Conservation (phyloP, 1,140 invertebrate genomes). For the Araneus ventricosus region DNA sequence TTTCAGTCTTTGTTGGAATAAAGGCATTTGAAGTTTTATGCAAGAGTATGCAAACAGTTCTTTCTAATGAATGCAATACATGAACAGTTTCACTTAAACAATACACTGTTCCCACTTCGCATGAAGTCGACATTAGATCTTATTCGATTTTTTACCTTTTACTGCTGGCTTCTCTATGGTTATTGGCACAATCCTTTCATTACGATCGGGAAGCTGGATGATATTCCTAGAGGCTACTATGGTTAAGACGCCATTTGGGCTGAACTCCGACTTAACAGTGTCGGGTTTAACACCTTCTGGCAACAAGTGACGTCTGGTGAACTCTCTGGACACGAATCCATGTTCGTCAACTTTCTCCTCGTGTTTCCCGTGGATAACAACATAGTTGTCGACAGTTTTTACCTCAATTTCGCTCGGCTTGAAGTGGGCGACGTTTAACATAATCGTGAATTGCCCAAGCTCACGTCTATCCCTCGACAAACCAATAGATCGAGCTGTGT, state of each 20-base stretch:
- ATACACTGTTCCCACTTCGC: too few species aligned
- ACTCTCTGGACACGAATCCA: not conserved
- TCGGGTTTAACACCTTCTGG: not conserved
- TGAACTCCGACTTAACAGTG: not conserved
- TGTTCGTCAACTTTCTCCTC: not conserved
- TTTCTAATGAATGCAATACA: too few species aligned
- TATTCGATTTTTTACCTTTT: not conserved
- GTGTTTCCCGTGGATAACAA: not conserved
- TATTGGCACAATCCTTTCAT: conserved; percentile 78
- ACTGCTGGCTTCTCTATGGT: not conserved
- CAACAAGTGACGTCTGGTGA: not conserved
- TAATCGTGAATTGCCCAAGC: conserved; percentile 76
- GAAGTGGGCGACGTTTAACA: not conserved
- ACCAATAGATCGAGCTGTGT: too few species aligned
- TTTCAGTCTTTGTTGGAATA: too few species aligned
- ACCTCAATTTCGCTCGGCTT: not conserved
- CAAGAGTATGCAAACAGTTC: too few species aligned
- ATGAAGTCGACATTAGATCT: too few species aligned
- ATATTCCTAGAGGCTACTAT: conserved; percentile 77
- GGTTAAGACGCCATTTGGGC: not conserved
- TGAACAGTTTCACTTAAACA: too few species aligned
- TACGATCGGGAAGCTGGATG: conserved; percentile 58
- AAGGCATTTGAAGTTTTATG: too few species aligned
- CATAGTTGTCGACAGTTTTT: not conserved
- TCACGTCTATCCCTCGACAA: not conserved